Evolutionary conservation across 2,113 vertebrate genomes (phyloP).

Genomic region (Cardinalis cardinalis): DNA sequence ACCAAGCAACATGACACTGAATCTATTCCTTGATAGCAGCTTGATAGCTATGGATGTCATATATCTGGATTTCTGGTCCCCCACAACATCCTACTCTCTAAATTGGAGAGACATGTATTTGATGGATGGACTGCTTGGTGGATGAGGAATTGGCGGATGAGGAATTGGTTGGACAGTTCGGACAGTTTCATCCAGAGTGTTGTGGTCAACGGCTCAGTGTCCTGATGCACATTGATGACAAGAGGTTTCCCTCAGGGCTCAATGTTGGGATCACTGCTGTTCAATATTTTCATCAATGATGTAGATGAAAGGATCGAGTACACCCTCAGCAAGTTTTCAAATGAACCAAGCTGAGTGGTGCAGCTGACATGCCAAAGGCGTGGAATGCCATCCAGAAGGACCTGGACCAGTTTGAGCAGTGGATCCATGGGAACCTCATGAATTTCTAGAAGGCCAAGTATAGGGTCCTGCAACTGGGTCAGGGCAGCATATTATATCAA

Average conservation of each 20-base stretch:
- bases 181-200: not conserved
- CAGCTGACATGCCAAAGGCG: not conserved
- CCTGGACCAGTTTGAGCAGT: not conserved
- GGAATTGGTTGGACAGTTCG: not conserved
- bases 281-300: not conserved
- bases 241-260: not conserved
- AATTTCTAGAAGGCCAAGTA: not conserved
- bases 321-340: not conserved
- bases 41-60: not conserved
- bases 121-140: not conserved
- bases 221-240: not conserved
- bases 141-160: not conserved
- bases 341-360: not conserved
- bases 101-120: not conserved
- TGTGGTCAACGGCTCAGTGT: not conserved
- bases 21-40: not conserved
- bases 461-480: not conserved
- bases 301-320: fast-evolving
- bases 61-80: not conserved
- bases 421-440: not conserved
- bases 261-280: fast-evolving
- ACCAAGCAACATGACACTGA: not conserved
- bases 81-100: not conserved
- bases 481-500: fast-evolving
- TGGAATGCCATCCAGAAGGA: not conserved